Base-by-base conservation (phyloP, 2,797 vertebrate species). In the Rhynchonycteris naso region DNA sequence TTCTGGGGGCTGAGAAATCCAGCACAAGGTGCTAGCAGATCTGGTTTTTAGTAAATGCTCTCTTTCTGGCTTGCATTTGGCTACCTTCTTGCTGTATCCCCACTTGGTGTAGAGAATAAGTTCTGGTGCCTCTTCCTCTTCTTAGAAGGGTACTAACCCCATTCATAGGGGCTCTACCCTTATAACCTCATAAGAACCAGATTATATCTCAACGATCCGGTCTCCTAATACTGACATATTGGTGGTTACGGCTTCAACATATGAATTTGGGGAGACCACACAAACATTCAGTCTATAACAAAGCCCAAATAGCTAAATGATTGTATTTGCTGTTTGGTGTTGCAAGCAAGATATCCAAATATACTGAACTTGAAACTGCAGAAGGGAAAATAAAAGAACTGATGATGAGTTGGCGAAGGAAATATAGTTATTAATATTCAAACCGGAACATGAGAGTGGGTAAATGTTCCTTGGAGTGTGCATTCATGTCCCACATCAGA, bases 391-490 rank as follows among this genome's bases (percentile, higher is more conserved):
- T 33, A 65, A 85, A 52, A 93, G 50, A 76, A 54, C 35, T 3
- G 72, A 72, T 3, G 72, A 72, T 81, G 90, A 83, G 52, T 69
- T 87, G 82, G 26, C 81, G 24, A 93, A 90, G n/a, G 76, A 80
- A 84, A 15, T 90, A 33, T 4, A 81, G 19, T 91, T 90, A 91
- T 81, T 90, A 95, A 94, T 87, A 79, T 80, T 93, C 59, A 94
- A 90, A 92, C 13, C 21, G 95, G 61, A 84, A 75, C n/a, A 71
- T 86, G 22, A 38, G n/a, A 88, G 22, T 78, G 50, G 56, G 59
- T 88, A 81, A 52, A 90, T 58, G 19, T 88, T 71, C 33, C 69
- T 93, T 90, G 75, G 30, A 88, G 79, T 76, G 50, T 90, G 61
- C 21, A 86, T 95, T 96, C 38, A 72, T 91, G 66, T 76, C 8